Conservation (phyloP, 2,888 invertebrate genomes). For the Carterocephalus palaemon region DNA sequence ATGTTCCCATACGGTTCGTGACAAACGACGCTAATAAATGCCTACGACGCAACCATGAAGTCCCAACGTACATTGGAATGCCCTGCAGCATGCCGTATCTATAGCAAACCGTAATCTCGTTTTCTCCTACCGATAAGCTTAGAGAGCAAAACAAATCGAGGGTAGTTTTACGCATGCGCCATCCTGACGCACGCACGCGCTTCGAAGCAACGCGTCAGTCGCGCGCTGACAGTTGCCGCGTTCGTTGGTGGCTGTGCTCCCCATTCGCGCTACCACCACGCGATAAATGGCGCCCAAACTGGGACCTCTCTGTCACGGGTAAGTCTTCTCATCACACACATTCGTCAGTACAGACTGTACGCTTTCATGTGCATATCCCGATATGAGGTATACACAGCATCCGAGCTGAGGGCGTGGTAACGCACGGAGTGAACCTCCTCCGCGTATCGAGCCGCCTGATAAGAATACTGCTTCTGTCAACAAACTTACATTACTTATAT, state of each 20-base stretch:
- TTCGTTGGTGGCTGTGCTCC: conserved; percentile 41
- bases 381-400: conserved; percentile 56
- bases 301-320: conserved; percentile 67
- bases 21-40: conserved; percentile 50
- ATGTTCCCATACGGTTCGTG: conserved; percentile 26
- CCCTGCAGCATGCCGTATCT: conserved; percentile 55
- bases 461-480: conserved; percentile 70
- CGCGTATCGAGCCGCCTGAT: conserved; percentile 62
- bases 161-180: conserved; percentile 63
- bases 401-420: conserved; percentile 68
- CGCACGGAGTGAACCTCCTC: conserved; percentile 44
- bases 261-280: conserved; percentile 53
- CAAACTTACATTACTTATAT: conserved; percentile 60
- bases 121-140: conserved; percentile 50
- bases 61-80: conserved; percentile 56
- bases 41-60: conserved; percentile 48
- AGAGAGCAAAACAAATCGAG: conserved; percentile 67
- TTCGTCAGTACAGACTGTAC: conserved; percentile 5
- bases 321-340: conserved; percentile 50
- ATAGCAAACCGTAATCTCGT: conserved; percentile 63
- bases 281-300: conserved; percentile 73
- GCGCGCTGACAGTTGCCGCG: conserved; percentile 60
- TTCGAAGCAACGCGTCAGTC: conserved; percentile 54
- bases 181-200: conserved; percentile 54
- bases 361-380: conserved; percentile 13